Evolutionary conservation across 1,140 invertebrate species (phyloP).

Genomic region (Hyles vespertilio): DNA sequence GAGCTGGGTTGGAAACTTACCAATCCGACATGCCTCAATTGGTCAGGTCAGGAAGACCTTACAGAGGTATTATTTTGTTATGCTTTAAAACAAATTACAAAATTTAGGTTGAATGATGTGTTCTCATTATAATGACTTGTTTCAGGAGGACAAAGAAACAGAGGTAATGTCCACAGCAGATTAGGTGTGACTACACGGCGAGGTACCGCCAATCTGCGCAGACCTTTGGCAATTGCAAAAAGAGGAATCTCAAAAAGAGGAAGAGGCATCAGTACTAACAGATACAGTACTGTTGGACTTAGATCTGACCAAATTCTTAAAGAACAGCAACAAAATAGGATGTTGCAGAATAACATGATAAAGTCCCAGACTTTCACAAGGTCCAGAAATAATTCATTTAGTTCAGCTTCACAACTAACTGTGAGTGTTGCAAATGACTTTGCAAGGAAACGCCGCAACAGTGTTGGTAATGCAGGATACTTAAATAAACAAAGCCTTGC

Average conservation of each 20-base stretch:
- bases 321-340: constrained; percentile 43
- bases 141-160: constrained; percentile 44
- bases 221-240: constrained; percentile 58
- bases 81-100: not conserved
- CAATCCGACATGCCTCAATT: constrained; percentile 44
- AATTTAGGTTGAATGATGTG: too few relatives aligned
- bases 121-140: constrained; percentile 1
- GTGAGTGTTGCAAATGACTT: constrained; percentile 69
- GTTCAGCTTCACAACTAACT: constrained; percentile 56
- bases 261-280: constrained; percentile 52
- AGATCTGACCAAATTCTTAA: constrained; percentile 66
- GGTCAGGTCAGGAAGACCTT: constrained; percentile 32
- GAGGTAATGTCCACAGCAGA: constrained; percentile 53
- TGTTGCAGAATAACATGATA: constrained; percentile 48
- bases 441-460: constrained; percentile 56
- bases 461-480: constrained; percentile 55
- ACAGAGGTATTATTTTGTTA: constrained; percentile 2
- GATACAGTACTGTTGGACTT: constrained; percentile 56
- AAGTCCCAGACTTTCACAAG: constrained; percentile 63
- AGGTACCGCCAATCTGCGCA: constrained; percentile 35
- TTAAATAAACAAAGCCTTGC: constrained; percentile 57
- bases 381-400: constrained; percentile 61
- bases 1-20: constrained; percentile 55
- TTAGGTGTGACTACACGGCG: constrained; percentile 49
- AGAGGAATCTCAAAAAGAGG: constrained; percentile 64